Evolutionary conservation across 2,888 invertebrate species (phyloP).

Genomic region (Terebella lapidaria): DNA sequence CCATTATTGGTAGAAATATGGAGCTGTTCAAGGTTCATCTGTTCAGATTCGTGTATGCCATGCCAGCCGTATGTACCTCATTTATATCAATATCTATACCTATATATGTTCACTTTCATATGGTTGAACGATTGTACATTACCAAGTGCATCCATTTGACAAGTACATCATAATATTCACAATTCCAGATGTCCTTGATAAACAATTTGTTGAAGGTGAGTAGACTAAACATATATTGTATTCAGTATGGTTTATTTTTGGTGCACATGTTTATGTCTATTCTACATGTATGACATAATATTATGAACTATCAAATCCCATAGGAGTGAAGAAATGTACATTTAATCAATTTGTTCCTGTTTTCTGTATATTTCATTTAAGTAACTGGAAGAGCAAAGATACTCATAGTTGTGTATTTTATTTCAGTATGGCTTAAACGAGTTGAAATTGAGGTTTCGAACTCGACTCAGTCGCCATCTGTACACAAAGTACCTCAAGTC

Average conservation of each 20-base stretch:
- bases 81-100: not conserved
- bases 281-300: no score
- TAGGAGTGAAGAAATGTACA: no score
- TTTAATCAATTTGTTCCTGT: no score
- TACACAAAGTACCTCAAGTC: slow-evolving; percentile 89
- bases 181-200: slow-evolving; percentile 79
- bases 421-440: slow-evolving; percentile 87
- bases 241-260: not conserved
- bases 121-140: no score
- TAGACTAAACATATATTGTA: no score
- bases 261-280: not conserved
- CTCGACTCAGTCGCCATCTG: slow-evolving; percentile 79
- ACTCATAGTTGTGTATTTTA: no score
- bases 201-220: slow-evolving; percentile 81
- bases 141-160: no score
- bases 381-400: no score
- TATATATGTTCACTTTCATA: no score
- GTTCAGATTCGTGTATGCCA: slow-evolving; percentile 72
- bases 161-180: no score
- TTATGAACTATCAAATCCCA: no score
- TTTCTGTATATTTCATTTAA: no score
- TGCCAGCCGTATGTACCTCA: slow-evolving; percentile 71
- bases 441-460: slow-evolving; percentile 82
- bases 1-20: slow-evolving; percentile 84
- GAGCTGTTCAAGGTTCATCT: slow-evolving; percentile 71